These are phyloP conservation scores for Mastomys natalensis DNA, from an alignment of 2,113 vertebrate species.

Conservation along the genomic window DNA sequence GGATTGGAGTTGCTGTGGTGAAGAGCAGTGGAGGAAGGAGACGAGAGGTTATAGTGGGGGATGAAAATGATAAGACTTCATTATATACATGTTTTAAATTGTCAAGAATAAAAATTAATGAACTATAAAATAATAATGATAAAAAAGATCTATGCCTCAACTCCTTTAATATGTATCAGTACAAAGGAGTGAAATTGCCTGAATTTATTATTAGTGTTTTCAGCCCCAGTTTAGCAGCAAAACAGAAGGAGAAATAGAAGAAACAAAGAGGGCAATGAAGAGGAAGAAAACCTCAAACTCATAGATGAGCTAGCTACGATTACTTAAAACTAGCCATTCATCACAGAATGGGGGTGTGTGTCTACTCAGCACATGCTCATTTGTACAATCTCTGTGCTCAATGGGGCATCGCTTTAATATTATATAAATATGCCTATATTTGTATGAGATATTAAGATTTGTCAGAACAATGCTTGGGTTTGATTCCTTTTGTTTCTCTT, in stretches of 20 bases:
- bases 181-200: background rate
- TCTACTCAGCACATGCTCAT: background rate
- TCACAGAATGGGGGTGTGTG: background rate
- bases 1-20: background rate
- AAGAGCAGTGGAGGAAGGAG: background rate
- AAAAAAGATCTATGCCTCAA: background rate
- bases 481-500: background rate
- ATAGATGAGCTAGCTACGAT: background rate
- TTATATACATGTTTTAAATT: background rate
- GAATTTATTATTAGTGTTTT: background rate
- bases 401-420: background rate
- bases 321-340: background rate
- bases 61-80: background rate
- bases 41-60: background rate
- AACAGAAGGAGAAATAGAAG: background rate
- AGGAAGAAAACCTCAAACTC: background rate
- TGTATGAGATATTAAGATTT: background rate
- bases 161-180: background rate
- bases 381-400: background rate
- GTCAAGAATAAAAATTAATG: background rate
- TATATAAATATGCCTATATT: background rate
- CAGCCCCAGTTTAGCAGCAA: background rate
- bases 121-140: background rate
- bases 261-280: background rate
- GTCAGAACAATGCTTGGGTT: background rate